Conservation (phyloP, 2,888 invertebrate genomes). For the Isoperla grammatica region DNA sequence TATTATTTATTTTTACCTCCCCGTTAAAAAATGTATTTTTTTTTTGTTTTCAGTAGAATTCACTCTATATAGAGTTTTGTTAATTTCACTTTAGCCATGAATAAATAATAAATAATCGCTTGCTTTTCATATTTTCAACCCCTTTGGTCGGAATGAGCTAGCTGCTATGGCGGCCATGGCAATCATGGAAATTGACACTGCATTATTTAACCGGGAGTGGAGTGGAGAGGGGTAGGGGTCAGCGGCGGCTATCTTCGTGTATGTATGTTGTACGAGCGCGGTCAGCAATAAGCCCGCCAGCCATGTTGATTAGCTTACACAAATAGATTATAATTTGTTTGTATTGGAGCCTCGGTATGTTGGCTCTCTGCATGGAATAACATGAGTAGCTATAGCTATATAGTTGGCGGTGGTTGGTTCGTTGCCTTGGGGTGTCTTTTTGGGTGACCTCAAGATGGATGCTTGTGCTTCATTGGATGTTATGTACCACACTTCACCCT, state of each 20-base stretch:
- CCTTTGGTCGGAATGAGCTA: no score
- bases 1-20: no score
- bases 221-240: not conserved
- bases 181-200: conserved; percentile 13
- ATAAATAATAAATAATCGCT: conserved; percentile 6
- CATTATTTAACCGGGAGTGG: conserved; percentile 3
- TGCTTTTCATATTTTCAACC: not conserved
- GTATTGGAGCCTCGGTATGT: not conserved
- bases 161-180: not conserved
- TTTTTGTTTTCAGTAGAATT: no score
- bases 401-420: no score
- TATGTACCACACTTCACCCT: no score
- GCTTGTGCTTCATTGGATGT: no score
- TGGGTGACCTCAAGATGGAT: no score
- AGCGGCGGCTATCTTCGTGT: conserved; percentile 5
- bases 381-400: no score
- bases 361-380: no score
- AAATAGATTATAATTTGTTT: conserved; percentile 5
- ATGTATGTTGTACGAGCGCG: no score
- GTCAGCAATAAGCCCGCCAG: not conserved
- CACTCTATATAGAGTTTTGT: conserved; percentile 1
- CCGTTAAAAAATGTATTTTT: no score
- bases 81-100: conserved; percentile 10
- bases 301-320: conserved; percentile 5
- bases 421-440: no score